A percentile compares a stretch with the other conserved stretches of the same genome.
These are phyloP conservation scores for Himantopus leucocephalus DNA, from an alignment of 2,113 vertebrate species.

Conservation along the genomic window DNA sequence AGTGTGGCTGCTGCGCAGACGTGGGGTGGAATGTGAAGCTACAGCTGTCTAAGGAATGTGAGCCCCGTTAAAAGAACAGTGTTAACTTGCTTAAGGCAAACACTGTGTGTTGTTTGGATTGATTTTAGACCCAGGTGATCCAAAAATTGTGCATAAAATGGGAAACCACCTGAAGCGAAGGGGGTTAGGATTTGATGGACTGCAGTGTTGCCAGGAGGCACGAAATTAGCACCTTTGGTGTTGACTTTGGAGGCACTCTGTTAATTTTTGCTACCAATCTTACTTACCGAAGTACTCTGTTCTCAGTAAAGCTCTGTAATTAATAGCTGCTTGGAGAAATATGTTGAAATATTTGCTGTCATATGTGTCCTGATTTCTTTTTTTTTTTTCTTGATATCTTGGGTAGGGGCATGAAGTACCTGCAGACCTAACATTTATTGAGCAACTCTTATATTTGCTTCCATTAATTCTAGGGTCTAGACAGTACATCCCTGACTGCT, in stretches of 20 bases:
- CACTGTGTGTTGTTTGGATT: accelerated
- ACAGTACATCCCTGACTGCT: background rate
- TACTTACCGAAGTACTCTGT: background rate
- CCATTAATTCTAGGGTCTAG: background rate
- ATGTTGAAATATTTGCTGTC: background rate
- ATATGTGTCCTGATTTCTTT: background rate
- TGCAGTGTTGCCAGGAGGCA: background rate
- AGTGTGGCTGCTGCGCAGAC: accelerated
- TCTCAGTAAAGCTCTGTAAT: background rate
- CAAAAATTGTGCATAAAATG: background rate
- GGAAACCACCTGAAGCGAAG: background rate
- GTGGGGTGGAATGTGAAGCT: background rate
- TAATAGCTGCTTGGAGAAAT: background rate
- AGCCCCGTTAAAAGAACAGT: background rate
- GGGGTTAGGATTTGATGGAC: background rate
- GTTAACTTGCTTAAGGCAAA: background rate
- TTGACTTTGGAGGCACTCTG: background rate
- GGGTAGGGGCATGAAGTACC: background rate
- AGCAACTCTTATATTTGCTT: background rate
- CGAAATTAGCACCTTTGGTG: background rate
- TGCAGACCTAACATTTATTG: background rate
- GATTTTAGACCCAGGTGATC: background rate
- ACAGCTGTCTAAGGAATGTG: background rate
- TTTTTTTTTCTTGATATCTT: background rate
- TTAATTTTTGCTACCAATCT: background rate